Percentiles rank a stretch among this genome's conserved stretches.
These are phyloP conservation scores for Heliconius cydno DNA, from an alignment of 2,888 invertebrate species.

Conservation along the genomic window DNA sequence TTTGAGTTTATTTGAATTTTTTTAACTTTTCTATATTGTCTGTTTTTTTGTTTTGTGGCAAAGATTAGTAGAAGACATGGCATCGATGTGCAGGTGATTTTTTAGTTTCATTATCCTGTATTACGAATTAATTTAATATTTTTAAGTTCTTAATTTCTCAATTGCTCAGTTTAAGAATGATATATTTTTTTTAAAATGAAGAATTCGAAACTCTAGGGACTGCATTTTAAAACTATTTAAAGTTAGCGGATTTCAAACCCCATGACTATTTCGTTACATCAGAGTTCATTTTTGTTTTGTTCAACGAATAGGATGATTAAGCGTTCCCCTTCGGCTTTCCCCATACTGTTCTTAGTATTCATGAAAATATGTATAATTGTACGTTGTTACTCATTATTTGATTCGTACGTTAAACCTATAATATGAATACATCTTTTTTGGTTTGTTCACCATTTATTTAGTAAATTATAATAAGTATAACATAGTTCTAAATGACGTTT, in stretches of 20 bases:
- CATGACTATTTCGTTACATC: neutral
- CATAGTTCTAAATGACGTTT: too few relatives aligned
- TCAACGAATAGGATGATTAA: neutral
- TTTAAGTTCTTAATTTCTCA: neutral
- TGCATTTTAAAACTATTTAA: neutral
- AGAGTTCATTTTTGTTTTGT: neutral
- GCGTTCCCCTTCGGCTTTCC: constrained; percentile 7
- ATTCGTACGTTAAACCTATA: neutral
- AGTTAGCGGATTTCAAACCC: neutral
- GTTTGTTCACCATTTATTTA: neutral
- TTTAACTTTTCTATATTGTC: neutral
- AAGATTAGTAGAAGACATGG: neutral
- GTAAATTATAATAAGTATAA: too few relatives aligned
- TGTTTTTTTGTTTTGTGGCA: neutral
- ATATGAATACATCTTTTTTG: neutral
- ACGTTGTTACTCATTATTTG: neutral
- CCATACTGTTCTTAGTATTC: neutral
- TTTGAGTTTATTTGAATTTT: neutral
- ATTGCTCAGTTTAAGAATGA: too few relatives aligned
- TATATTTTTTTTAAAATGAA: too few relatives aligned
- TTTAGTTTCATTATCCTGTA: neutral
- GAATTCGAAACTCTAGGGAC: neutral
- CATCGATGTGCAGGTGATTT: neutral
- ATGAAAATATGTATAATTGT: neutral
- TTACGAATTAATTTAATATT: neutral